A percentile compares a stretch with the other conserved stretches of the same genome.
Evolutionary conservation across 2,888 invertebrate species (phyloP).

Genomic region (Nomada hirtipes): DNA sequence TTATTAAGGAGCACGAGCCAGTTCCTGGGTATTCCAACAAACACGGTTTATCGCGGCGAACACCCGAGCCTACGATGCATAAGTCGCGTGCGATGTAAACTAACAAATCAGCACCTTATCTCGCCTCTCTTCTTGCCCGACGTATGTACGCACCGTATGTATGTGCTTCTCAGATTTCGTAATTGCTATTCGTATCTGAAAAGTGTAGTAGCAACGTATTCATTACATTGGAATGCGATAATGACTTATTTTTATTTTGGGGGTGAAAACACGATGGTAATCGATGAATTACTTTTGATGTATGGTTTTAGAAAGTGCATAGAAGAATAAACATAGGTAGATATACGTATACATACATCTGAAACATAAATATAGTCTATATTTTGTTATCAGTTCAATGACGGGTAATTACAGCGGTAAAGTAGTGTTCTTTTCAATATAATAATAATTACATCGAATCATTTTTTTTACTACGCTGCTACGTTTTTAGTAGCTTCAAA

Average conservation of each 20-base stretch:
- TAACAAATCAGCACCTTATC: slow-evolving; percentile 55
- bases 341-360: too few species aligned
- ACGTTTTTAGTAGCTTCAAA: too few species aligned
- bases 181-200: slow-evolving; percentile 5
- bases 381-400: too few species aligned
- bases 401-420: too few species aligned
- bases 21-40: slow-evolving; percentile 33
- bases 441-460: too few species aligned
- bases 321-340: too few species aligned
- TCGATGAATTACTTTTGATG: too few species aligned
- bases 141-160: neutral
- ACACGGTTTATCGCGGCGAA: slow-evolving; percentile 46
- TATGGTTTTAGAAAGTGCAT: too few species aligned
- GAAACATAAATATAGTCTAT: too few species aligned
- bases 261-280: too few species aligned
- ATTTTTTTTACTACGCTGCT: too few species aligned
- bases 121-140: slow-evolving; percentile 17
- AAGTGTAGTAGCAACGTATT: neutral
- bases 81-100: slow-evolving; percentile 50
- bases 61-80: slow-evolving; percentile 32
- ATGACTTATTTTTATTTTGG: neutral
- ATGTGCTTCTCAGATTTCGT: neutral
- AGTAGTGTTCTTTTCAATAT: too few species aligned
- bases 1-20: slow-evolving; percentile 19
- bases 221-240: neutral